A percentile compares a stretch with the other conserved stretches of the same genome.
Evolutionary conservation across 2,113 vertebrate genomes (phyloP).

Genomic region (Lipotes vexillifer): DNA sequence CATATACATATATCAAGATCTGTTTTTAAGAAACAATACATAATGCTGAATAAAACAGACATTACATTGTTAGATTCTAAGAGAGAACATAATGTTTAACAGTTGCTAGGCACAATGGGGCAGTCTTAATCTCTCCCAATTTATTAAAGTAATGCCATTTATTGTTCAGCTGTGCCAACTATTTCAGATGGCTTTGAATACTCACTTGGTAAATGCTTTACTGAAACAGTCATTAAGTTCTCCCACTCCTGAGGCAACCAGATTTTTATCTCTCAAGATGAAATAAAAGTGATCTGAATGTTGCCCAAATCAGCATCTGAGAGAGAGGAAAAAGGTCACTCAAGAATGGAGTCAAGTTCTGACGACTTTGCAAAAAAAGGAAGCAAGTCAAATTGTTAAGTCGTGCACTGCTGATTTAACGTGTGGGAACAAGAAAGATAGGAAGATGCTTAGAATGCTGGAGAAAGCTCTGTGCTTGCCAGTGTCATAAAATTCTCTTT

Average conservation of each 20-base stretch:
- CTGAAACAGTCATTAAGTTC: conserved; percentile 61
- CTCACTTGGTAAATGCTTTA: conserved; percentile 58
- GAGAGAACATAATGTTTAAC: conserved; percentile 65
- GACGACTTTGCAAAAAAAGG: conserved; percentile 52
- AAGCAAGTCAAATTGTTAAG: conserved; percentile 62
- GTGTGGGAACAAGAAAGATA: conserved; percentile 66
- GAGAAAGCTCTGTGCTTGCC: conserved; percentile 36
- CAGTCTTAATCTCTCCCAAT: conserved; percentile 46
- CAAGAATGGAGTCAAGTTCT: conserved; percentile 65
- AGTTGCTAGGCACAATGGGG: conserved; percentile 69
- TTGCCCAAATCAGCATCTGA: conserved; percentile 68
- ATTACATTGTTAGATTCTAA: conserved; percentile 61
- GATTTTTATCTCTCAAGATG: conserved; percentile 55
- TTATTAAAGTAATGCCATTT: conserved; percentile 66
- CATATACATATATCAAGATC: not conserved
- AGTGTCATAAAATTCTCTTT: conserved; percentile 61
- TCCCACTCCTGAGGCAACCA: conserved; percentile 61
- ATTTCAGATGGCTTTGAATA: conserved; percentile 68
- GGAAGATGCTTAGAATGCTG: conserved; percentile 37
- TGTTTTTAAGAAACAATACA: conserved; percentile 47
- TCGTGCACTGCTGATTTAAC: conserved; percentile 56
- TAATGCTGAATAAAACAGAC: conserved; percentile 61
- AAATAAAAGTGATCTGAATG: conserved; percentile 60
- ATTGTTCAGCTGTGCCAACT: conserved; percentile 66
- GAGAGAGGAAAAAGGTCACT: conserved; percentile 72